phyloP scores from a whole-genome alignment of 35 echinoderm and acorn worm genomes.

The Apostichopus parvimensis region DNA sequence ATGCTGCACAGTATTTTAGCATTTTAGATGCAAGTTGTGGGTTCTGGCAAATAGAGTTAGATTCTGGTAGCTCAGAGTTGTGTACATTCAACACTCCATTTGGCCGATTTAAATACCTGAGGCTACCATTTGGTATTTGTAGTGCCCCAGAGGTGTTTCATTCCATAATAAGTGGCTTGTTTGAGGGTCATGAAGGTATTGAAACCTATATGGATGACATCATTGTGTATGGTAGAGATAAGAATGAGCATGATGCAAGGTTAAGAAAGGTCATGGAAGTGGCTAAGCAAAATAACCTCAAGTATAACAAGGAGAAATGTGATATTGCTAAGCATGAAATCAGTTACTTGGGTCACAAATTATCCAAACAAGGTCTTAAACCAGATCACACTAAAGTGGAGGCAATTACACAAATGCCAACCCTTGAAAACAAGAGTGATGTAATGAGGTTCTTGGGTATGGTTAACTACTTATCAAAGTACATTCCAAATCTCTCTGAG shows the following conservation, averaged over 20 bases:
- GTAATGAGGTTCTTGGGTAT: slow-evolving; percentile 39
- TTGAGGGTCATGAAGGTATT: slow-evolving; percentile 53
- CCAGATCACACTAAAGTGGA: slow-evolving; percentile 23
- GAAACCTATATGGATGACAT: slow-evolving; percentile 36
- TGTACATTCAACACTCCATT: slow-evolving; percentile 39
- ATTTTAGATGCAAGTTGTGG: slow-evolving; percentile 35
- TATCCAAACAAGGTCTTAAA: background rate
- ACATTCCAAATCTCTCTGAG: slow-evolving; percentile 58
- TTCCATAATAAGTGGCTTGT: background rate
- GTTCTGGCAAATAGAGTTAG: slow-evolving; percentile 12
- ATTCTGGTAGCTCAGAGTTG: background rate
- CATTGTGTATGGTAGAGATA: background rate
- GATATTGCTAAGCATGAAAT: slow-evolving; percentile 20
- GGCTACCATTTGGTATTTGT: slow-evolving; percentile 27
- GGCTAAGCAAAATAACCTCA: slow-evolving; percentile 42
- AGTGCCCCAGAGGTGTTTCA: slow-evolving; percentile 31
- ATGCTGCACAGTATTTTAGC: slow-evolving; percentile 29
- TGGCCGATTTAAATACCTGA: background rate
- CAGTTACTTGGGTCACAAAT: background rate
- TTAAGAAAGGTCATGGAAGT: slow-evolving; percentile 22
- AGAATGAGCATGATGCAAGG: slow-evolving; percentile 30
- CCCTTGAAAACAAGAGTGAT: slow-evolving; percentile 28
- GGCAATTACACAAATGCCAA: slow-evolving; percentile 47
- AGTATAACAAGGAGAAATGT: slow-evolving; percentile 23
- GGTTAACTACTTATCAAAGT: slow-evolving; percentile 50